Evolutionary conservation across 2,113 vertebrate genomes (phyloP).

Genomic region (Ceyx margarethae): DNA sequence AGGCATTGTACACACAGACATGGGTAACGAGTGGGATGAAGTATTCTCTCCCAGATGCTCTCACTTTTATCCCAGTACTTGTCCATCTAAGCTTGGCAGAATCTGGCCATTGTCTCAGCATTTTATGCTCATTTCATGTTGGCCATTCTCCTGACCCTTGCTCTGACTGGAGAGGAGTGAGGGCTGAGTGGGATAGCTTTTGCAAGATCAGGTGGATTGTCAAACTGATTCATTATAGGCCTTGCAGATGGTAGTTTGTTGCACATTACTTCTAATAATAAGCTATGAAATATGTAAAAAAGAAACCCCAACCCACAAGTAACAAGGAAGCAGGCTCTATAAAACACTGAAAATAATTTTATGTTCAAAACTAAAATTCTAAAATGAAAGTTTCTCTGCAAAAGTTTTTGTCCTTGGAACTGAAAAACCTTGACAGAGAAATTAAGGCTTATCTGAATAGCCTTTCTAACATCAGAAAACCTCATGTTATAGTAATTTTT

Average conservation of each 20-base stretch:
- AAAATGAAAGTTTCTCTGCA: not conserved
- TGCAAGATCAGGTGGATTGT: not conserved
- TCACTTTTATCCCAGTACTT: not conserved
- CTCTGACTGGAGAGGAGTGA: not conserved
- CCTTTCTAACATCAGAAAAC: not conserved
- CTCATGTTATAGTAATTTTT: not conserved
- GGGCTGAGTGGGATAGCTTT: not conserved
- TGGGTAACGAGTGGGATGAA: not conserved
- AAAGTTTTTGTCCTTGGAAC: not conserved
- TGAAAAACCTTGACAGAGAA: not conserved
- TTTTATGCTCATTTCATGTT: not conserved
- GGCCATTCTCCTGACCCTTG: not conserved
- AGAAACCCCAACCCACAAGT: not conserved
- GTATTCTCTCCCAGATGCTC: not conserved
- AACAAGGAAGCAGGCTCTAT: not conserved
- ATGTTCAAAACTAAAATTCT: not conserved
- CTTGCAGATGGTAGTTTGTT: not conserved
- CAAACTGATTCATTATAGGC: not conserved
- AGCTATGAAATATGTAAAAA: not conserved
- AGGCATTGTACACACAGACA: not conserved
- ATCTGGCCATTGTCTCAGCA: not conserved
- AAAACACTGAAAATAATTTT: not conserved
- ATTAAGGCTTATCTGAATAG: not conserved
- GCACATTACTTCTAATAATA: not conserved
- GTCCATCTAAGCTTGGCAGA: not conserved